Evolutionary conservation across 2,888 invertebrate species (phyloP).

Genomic region (Zelleria hepariella): DNA sequence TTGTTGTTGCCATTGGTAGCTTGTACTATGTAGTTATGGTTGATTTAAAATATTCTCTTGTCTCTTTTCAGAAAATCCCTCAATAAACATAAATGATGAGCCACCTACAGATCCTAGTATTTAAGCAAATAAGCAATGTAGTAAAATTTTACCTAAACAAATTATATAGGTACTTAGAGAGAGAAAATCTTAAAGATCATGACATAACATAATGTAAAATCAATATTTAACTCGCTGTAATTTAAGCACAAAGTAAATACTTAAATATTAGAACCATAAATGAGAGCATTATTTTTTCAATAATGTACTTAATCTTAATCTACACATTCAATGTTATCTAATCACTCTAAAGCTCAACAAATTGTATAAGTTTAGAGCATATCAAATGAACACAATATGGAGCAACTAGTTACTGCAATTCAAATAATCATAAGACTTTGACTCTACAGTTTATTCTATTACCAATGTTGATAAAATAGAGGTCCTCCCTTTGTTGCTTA

Average conservation of each 20-base stretch:
- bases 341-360: not conserved
- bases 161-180: not conserved
- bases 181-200: not conserved
- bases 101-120: not conserved
- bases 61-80: constrained; percentile 30
- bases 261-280: too few relatives aligned
- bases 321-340: not conserved
- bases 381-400: not conserved
- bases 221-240: not conserved
- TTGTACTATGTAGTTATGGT: too few relatives aligned
- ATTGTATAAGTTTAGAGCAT: not conserved
- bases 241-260: not conserved
- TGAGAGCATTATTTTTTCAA: too few relatives aligned
- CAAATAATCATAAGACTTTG: too few relatives aligned
- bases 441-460: too few relatives aligned
- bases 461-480: too few relatives aligned
- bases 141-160: not conserved
- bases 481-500: too few relatives aligned
- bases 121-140: not conserved
- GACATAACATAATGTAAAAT: not conserved
- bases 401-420: too few relatives aligned
- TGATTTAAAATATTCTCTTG: not conserved
- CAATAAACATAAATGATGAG: constrained; percentile 22
- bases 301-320: too few relatives aligned
- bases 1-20: too few relatives aligned